Conservation (phyloP, 1,140 invertebrate species). For the Drosophila varians region DNA sequence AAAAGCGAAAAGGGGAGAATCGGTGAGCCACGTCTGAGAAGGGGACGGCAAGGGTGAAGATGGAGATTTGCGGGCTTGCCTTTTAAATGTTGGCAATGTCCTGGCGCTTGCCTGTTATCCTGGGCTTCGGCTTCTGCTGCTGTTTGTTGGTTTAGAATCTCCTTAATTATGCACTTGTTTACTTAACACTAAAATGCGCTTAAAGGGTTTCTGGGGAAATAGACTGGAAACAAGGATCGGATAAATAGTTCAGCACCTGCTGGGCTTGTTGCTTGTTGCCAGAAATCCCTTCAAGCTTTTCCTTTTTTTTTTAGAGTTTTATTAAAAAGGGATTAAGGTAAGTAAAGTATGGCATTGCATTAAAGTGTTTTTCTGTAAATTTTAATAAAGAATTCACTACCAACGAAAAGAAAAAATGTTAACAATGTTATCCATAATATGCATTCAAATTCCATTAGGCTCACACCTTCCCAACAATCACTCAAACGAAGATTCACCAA, state of each 20-base stretch:
- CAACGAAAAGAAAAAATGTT: slow-evolving; percentile 24
- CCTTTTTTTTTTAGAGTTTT: background rate
- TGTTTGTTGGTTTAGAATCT: slow-evolving; percentile 44
- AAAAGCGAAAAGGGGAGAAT: slow-evolving; percentile 27
- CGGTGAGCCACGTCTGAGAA: slow-evolving; percentile 1
- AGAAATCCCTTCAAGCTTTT: background rate
- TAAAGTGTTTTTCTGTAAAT: too few species aligned
- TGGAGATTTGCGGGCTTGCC: slow-evolving; percentile 23
- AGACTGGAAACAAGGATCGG: slow-evolving; percentile 26
- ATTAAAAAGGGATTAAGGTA: background rate
- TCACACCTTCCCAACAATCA: slow-evolving; percentile 40
- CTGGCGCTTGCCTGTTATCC: slow-evolving; percentile 20
- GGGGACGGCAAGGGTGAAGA: background rate
- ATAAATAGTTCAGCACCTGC: slow-evolving; percentile 28
- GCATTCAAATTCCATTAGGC: slow-evolving; percentile 45
- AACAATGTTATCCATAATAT: slow-evolving; percentile 29
- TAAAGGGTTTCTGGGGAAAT: slow-evolving; percentile 52
- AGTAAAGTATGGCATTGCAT: background rate
- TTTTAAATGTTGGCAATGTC: slow-evolving; percentile 49
- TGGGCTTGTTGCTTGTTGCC: slow-evolving; percentile 4
- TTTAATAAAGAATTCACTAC: background rate
- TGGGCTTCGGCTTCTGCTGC: slow-evolving; percentile 5
- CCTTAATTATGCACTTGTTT: slow-evolving; percentile 67
- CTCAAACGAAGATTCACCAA: slow-evolving; percentile 23
- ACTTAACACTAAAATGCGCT: slow-evolving; percentile 55